phyloP scores from a whole-genome alignment of 2,797 vertebrate species.

The Vipera ursinii region DNA sequence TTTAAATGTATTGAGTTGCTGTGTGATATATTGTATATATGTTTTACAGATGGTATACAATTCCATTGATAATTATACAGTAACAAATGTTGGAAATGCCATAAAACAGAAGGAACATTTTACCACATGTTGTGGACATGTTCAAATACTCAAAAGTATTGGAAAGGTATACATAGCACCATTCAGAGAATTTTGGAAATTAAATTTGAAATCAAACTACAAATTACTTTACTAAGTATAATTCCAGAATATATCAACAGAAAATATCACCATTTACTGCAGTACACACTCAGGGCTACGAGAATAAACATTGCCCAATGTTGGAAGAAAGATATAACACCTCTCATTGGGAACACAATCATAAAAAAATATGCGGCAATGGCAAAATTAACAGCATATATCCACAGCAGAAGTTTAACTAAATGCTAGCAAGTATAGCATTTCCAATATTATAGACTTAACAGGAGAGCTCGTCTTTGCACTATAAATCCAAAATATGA shows the following conservation, averaged over 20 bases:
- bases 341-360: background rate
- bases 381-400: background rate
- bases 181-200: background rate
- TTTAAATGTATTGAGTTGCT: background rate
- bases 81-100: background rate
- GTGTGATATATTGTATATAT: background rate
- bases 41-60: background rate
- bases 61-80: background rate
- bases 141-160: background rate
- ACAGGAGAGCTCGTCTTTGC: background rate
- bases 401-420: background rate
- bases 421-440: background rate
- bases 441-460: background rate
- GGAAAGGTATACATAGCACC: background rate
- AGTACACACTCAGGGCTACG: background rate
- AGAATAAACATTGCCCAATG: background rate
- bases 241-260: background rate
- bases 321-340: background rate
- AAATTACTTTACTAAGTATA: background rate
- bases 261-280: background rate
- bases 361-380: background rate
- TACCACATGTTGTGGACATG: background rate
- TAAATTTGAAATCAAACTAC: background rate
- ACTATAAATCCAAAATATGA: background rate
- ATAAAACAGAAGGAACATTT: background rate